phyloP scores from a whole-genome alignment of 2,888 invertebrate genomes.

The Cataglyphis rosenhaueri region DNA sequence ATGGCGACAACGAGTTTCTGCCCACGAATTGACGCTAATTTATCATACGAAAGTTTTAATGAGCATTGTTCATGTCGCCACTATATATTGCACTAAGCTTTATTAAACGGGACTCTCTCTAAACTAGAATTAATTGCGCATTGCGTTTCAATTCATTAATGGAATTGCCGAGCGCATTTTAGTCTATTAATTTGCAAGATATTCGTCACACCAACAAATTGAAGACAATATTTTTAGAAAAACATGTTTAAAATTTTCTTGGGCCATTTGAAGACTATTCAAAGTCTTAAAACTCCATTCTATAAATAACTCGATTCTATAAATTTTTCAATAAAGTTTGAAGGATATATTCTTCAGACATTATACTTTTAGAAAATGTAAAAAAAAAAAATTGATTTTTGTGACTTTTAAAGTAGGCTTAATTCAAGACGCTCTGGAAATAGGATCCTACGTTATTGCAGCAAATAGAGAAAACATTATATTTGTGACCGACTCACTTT shows the following conservation, averaged over 20 bases:
- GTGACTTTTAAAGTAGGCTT: too few species aligned
- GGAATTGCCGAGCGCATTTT: neutral
- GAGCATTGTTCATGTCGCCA: neutral
- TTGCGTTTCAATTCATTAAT: constrained; percentile 43
- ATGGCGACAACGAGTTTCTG: constrained; percentile 19
- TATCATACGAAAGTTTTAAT: constrained; percentile 43
- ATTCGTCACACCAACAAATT: too few species aligned
- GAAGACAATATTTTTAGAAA: too few species aligned
- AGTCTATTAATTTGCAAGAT: neutral
- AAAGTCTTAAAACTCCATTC: too few species aligned
- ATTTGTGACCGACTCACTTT: neutral
- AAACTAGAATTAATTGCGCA: constrained; percentile 31
- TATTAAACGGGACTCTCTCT: constrained; percentile 31
- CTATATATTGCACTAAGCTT: neutral
- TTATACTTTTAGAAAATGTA: too few species aligned
- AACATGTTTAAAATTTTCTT: too few species aligned
- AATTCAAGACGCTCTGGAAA: neutral
- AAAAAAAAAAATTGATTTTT: too few species aligned
- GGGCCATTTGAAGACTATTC: too few species aligned
- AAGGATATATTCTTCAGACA: too few species aligned
- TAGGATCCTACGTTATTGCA: neutral
- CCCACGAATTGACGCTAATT: constrained; percentile 58
- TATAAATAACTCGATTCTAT: too few species aligned
- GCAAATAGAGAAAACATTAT: neutral
- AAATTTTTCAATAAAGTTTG: too few species aligned